Evolutionary conservation across 2,797 vertebrate genomes (phyloP).

Genomic region (Anabacerthia variegaticeps): DNA sequence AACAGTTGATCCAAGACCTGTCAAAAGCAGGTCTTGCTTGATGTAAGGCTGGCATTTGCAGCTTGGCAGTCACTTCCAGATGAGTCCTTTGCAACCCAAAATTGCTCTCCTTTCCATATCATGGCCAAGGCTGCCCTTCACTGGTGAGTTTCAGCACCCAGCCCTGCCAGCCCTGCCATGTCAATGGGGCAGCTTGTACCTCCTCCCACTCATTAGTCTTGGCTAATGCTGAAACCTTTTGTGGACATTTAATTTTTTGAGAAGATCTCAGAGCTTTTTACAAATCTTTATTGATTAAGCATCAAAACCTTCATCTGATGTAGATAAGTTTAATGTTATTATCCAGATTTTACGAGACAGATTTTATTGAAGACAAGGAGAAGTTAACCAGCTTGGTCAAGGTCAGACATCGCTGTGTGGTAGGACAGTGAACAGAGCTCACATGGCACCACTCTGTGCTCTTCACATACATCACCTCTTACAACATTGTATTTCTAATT

Average conservation of each 20-base stretch:
- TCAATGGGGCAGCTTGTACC: background rate
- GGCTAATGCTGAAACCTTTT: background rate
- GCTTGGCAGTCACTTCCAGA: background rate
- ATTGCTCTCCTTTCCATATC: background rate
- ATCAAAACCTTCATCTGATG: constrained; percentile 53
- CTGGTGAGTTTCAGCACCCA: background rate
- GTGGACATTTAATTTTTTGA: background rate
- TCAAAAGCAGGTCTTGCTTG: background rate
- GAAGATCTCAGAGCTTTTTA: constrained; percentile 21
- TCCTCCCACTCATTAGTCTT: background rate
- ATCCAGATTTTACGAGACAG: constrained; percentile 32
- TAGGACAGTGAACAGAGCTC: background rate
- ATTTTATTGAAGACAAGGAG: constrained; percentile 36
- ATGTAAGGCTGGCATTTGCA: background rate
- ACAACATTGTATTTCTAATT: background rate
- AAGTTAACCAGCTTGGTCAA: constrained; percentile 15
- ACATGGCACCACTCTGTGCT: background rate
- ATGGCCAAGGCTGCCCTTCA: background rate
- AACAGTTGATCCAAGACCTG: background rate
- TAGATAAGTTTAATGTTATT: constrained; percentile 53
- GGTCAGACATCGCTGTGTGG: background rate
- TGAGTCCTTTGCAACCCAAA: background rate
- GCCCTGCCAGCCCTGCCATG: background rate
- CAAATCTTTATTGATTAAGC: constrained; percentile 58
- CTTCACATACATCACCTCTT: background rate